Conservation (phyloP, 2,888 invertebrate species). For the Amphipyra berbera region DNA sequence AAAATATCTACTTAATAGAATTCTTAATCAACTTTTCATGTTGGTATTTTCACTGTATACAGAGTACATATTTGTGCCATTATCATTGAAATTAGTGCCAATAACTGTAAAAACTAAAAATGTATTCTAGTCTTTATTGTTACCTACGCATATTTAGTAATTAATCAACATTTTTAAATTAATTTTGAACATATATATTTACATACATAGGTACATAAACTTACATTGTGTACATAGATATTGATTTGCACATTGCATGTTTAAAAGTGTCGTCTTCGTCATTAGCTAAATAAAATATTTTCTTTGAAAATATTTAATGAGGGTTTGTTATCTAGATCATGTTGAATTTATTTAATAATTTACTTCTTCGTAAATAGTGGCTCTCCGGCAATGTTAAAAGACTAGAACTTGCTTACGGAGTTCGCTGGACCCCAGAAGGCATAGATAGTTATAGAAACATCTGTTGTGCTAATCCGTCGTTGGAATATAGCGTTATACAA, state of each 20-base stretch:
- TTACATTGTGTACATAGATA: conserved; percentile 81
- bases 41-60: conserved; percentile 74
- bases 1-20: conserved; percentile 58
- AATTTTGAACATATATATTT: conserved; percentile 80
- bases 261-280: conserved; percentile 74
- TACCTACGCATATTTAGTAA: conserved; percentile 87
- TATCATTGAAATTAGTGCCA: conserved; percentile 88
- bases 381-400: conserved; percentile 60
- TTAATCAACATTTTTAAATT: conserved; percentile 86
- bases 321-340: conserved; percentile 69
- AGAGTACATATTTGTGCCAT: conserved; percentile 87
- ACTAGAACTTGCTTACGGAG: conserved; percentile 42
- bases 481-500: conserved; percentile 34
- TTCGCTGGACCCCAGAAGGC: conserved; percentile 30
- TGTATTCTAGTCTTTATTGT: conserved; percentile 91
- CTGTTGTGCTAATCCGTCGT: conserved; percentile 40
- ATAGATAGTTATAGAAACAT: conserved; percentile 44
- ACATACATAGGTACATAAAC: conserved; percentile 73
- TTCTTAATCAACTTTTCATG: conserved; percentile 56
- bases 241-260: conserved; percentile 83
- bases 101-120: conserved; percentile 89
- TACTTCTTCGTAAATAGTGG: conserved; percentile 60
- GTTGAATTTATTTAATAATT: conserved; percentile 67
- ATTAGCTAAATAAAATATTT: conserved; percentile 66
- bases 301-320: conserved; percentile 64